These are phyloP conservation scores for Condylostylus longicornis DNA, from an alignment of 1,140 invertebrate genomes.

Conservation along the genomic window DNA sequence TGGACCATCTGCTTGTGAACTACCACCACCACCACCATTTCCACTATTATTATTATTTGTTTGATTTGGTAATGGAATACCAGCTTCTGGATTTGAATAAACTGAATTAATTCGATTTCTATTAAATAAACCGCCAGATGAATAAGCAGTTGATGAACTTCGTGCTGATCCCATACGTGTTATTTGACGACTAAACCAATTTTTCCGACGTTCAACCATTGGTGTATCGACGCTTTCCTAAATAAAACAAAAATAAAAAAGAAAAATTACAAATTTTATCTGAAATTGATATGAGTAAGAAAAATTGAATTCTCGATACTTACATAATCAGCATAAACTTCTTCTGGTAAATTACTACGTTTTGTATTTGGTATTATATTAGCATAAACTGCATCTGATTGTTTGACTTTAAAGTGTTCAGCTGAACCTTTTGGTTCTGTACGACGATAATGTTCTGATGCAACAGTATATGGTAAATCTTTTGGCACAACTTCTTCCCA, in stretches of 20 bases:
- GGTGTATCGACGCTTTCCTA: slow-evolving; percentile 79
- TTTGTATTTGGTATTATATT: slow-evolving; percentile 40
- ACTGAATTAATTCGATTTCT: slow-evolving; percentile 55
- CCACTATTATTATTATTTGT: slow-evolving; percentile 8
- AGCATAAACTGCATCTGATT: slow-evolving; percentile 65
- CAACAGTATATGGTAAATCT: slow-evolving; percentile 71
- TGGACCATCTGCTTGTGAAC: slow-evolving; percentile 7
- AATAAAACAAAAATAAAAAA: slow-evolving; percentile 6
- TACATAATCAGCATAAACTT: slow-evolving; percentile 75
- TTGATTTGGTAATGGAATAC: slow-evolving; percentile 30
- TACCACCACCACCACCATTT: too few species aligned
- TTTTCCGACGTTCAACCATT: slow-evolving; percentile 65
- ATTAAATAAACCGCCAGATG: slow-evolving; percentile 58
- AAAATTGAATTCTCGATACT: slow-evolving; percentile 30
- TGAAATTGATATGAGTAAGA: slow-evolving; percentile 2
- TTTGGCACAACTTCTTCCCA: slow-evolving; percentile 83
- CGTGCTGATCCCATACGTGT: slow-evolving; percentile 66
- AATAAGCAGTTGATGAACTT: slow-evolving; percentile 68
- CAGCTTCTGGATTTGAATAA: slow-evolving; percentile 63
- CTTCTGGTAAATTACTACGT: slow-evolving; percentile 48
- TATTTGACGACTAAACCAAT: slow-evolving; percentile 71
- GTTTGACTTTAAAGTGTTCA: slow-evolving; percentile 69
- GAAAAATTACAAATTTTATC: slow-evolving; percentile 1
- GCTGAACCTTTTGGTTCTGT: slow-evolving; percentile 72
- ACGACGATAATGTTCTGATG: slow-evolving; percentile 63